Percentiles rank a stretch among this genome's conserved stretches.
These are phyloP conservation scores for Helarctos malayanus DNA, from an alignment of 2,797 vertebrate genomes.

Conservation along the genomic window DNA sequence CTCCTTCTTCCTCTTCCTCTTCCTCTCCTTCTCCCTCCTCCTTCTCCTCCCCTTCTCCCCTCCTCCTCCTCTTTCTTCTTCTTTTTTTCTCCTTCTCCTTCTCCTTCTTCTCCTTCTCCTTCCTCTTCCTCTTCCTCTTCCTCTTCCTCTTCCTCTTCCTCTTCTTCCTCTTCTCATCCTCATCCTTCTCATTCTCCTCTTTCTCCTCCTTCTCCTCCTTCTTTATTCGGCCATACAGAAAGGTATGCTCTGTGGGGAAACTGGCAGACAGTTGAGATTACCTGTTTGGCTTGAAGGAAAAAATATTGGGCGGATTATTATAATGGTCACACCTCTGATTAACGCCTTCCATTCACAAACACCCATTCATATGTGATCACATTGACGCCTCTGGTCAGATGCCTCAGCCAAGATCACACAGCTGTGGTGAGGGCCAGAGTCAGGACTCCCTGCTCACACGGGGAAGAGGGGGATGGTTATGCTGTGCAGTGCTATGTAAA, in stretches of 20 bases:
- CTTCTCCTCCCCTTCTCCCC: too few species aligned
- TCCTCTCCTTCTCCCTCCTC: too few species aligned
- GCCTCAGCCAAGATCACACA: not conserved
- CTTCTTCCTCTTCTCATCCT: accelerated
- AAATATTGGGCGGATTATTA: not conserved
- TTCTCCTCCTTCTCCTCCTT: not conserved
- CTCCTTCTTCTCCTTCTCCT: accelerated
- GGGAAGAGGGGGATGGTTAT: not conserved
- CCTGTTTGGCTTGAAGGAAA: not conserved
- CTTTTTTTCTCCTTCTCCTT: too few species aligned
- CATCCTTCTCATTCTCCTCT: too few species aligned
- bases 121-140: not conserved
- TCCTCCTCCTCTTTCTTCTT: not conserved
- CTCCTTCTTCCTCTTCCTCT: too few species aligned
- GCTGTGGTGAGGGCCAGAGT: not conserved
- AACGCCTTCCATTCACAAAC: not conserved
- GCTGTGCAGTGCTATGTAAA: not conserved
- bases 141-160: not conserved
- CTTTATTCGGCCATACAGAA: too few species aligned
- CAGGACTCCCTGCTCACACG: accelerated
- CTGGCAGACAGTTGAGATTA: accelerated
- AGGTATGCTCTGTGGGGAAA: not conserved
- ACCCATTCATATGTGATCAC: not conserved
- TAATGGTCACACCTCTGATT: not conserved
- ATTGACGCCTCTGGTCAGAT: accelerated